phyloP scores from a whole-genome alignment of 2,888 invertebrate genomes.

The Hoplodrina blanda region DNA sequence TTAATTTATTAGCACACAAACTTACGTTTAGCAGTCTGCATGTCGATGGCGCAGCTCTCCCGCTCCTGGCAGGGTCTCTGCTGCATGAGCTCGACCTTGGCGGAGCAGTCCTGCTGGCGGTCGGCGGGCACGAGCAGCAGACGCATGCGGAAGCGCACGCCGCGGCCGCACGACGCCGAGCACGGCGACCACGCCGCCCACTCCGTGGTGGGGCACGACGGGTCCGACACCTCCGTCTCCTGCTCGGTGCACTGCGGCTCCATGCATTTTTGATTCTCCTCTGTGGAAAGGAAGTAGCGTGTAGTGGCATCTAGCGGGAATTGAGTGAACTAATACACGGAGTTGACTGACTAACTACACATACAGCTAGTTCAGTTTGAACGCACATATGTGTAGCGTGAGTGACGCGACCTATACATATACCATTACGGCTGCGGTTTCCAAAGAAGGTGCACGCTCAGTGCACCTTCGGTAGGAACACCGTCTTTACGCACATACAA shows the following conservation, averaged over 20 bases:
- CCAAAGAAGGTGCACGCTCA: neutral
- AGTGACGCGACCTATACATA: neutral
- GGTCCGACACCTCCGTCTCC: constrained; percentile 89
- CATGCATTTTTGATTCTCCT: constrained; percentile 96
- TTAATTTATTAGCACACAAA: neutral
- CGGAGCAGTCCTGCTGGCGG: constrained; percentile 92
- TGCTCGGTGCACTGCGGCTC: constrained; percentile 92
- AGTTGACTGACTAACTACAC: neutral
- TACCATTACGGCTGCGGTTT: neutral
- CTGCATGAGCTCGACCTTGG: constrained; percentile 93
- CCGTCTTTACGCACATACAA: neutral
- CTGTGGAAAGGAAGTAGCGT: constrained; percentile 70
- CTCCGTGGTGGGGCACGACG: constrained; percentile 94
- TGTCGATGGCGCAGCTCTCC: constrained; percentile 93
- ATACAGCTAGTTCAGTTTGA: neutral
- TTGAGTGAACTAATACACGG: constrained; percentile 9
- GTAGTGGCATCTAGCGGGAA: constrained; percentile 33
- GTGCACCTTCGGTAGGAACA: neutral
- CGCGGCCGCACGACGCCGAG: constrained; percentile 96
- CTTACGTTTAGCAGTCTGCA: constrained; percentile 94
- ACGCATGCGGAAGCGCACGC: constrained; percentile 93
- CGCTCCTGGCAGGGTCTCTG: constrained; percentile 93
- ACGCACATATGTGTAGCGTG: neutral
- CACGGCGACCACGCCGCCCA: constrained; percentile 99
- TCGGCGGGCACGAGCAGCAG: constrained; percentile 92